These are phyloP conservation scores for Lagocephalus sceleratus DNA, from an alignment of 2,797 vertebrate genomes.

Conservation along the genomic window DNA sequence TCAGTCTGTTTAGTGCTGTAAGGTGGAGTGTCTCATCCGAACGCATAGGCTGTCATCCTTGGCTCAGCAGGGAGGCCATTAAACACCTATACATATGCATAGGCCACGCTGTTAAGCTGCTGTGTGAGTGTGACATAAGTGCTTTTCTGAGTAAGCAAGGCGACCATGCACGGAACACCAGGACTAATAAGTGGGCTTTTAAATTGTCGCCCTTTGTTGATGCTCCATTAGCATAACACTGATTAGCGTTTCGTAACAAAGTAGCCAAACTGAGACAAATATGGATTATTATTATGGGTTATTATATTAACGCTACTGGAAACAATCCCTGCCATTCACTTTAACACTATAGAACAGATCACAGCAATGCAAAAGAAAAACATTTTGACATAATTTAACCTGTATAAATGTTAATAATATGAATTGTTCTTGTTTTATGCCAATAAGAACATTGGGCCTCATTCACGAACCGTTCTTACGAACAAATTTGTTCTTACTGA, in stretches of 20 bases:
- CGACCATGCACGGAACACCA: slow-evolving; percentile 31
- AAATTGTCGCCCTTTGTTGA: slow-evolving; percentile 28
- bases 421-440: too few species aligned
- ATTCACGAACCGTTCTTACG: too few species aligned
- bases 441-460: too few species aligned
- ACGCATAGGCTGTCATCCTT: slow-evolving; percentile 30
- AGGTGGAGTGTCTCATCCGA: slow-evolving; percentile 25
- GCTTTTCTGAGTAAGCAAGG: slow-evolving; percentile 39
- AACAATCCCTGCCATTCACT: not conserved
- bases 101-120: slow-evolving; percentile 4
- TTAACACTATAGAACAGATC: too few species aligned
- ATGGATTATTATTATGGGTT: not conserved
- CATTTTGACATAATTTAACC: too few species aligned
- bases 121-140: slow-evolving; percentile 32
- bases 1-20: not conserved
- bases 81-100: slow-evolving; percentile 3
- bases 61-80: slow-evolving; percentile 33
- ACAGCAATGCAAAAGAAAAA: too few species aligned
- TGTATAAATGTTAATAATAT: too few species aligned
- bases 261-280: slow-evolving; percentile 35
- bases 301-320: not conserved
- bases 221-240: slow-evolving; percentile 35
- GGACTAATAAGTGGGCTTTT: slow-evolving; percentile 43
- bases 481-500: too few species aligned
- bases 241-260: slow-evolving; percentile 43